Conservation (phyloP, 92 coral and sea anemone genomes). For the Epizoanthus stellaris region DNA sequence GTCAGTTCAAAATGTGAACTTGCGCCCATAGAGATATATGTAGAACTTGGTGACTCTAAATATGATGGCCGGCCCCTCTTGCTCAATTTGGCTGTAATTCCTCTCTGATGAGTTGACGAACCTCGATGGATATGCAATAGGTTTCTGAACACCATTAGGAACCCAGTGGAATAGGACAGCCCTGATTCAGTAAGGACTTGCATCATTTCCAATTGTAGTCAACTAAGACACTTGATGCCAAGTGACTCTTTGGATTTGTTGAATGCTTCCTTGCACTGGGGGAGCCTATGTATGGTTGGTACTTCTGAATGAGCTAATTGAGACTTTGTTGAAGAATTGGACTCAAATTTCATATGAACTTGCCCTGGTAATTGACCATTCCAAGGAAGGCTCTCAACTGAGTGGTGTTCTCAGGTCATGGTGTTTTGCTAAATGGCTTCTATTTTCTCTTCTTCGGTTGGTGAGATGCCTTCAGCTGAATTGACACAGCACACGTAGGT, state of each 20-base stretch:
- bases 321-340: slow-evolving; percentile 57
- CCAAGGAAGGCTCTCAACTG: slow-evolving; percentile 61
- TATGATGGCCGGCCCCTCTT: slow-evolving; percentile 46
- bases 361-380: slow-evolving; percentile 63
- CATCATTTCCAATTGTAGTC: slow-evolving; percentile 34
- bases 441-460: slow-evolving; percentile 64
- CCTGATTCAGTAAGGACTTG: slow-evolving; percentile 53
- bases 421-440: slow-evolving; percentile 56
- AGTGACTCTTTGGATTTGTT: slow-evolving; percentile 37
- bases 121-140: slow-evolving; percentile 51
- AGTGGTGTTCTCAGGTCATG: slow-evolving; percentile 61
- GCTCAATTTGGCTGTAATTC: neutral
- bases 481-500: slow-evolving; percentile 58
- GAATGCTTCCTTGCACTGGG: slow-evolving; percentile 36
- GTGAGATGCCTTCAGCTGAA: slow-evolving; percentile 60
- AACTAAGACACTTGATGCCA: slow-evolving; percentile 8
- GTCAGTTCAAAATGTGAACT: slow-evolving; percentile 58
- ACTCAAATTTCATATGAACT: slow-evolving; percentile 59
- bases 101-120: neutral
- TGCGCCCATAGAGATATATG: slow-evolving; percentile 56
- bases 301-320: slow-evolving; percentile 57
- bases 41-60: slow-evolving; percentile 3
- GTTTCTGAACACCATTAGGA: slow-evolving; percentile 42
- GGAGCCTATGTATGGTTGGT: slow-evolving; percentile 41
- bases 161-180: slow-evolving; percentile 53